Evolutionary conservation across 2,888 invertebrate genomes (phyloP), one percentile per base, ranked within the genome.

Genomic region (Odiellus spinosus): DNA sequence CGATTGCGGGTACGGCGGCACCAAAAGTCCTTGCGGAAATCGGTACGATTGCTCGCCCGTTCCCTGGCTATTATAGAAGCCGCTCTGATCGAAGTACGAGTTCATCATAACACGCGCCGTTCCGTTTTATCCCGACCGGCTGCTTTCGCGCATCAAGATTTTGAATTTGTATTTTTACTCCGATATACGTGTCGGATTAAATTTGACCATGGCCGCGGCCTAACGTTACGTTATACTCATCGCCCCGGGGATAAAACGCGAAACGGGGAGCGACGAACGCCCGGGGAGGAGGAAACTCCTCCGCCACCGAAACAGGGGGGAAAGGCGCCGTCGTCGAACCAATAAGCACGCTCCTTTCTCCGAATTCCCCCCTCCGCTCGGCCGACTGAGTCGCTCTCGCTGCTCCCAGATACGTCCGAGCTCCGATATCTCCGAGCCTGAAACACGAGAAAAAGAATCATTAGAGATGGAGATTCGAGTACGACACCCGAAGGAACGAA

Each of bases 71-170:
- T 87, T 86, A 73, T 90, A 88, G 74, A 90, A 90, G 70, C 87
- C 87, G 69, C 82, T 82, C 74, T 88, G 88, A 74, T 88, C 88
- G 70, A 88, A 90, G 70, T 88, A 90, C 67, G 87, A 87, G 81
- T 87, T 88, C 88, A 88, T 88, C 61, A 59, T 60, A 10, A 14
- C 12, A 34, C 18, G 15, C 42, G 15, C 38, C 38, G 18, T 6
- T n/a, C n/a, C n/a, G n/a, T n/a, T n/a, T n/a, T n/a, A n/a, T n/a
- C n/a, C n/a, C n/a, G n/a, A n/a, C n/a, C n/a, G n/a, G n/a, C n/a
- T n/a, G n/a, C n/a, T n/a, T n/a, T n/a, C 43, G 15, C 14, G 43
- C 40, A 18, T 19, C 40, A 18, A n/a, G 43, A 43, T 43, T 43
- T 43, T 43, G 33, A 43, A 43, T 43, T 43, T 43, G 15, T 21